Evolutionary conservation across 2,797 vertebrate species (phyloP), one percentile per base, ranked within the genome.

Genomic region (Dendrocincla tyrannina): DNA sequence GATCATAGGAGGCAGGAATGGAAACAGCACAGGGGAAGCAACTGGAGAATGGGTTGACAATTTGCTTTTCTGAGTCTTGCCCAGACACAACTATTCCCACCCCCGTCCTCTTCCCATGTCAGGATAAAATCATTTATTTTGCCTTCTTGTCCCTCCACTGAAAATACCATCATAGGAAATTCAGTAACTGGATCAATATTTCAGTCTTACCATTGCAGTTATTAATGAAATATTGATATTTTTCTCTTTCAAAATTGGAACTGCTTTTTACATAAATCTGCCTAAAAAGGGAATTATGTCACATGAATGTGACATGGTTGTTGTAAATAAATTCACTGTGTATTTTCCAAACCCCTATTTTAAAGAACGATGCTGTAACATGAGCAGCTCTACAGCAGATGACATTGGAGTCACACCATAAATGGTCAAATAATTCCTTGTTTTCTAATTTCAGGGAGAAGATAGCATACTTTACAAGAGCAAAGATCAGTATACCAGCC

Each of bases 381-480:
- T 55, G 42, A 84, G 41, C 46, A 68, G 7, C 15, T 41, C 13
- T 27, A 15, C 49, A 85, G 77, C 30, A 56, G 55, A 42, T 66
- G 24, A 70, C 10, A 7, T 30, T 18, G 33, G 15, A 63, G 22
- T 53, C 47, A 2, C 56, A n/a, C 44, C 58, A 59, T 44, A 79
- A 77, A 55, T 12, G 60, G 13, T 76, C 67, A 24, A 84, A 44
- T 59, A 92, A 37, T 30, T 73, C 37, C 12, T 28, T 28, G 10
- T 62, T 84, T 91, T 47, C 50, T 56, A 3, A 72, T 92, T 91
- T 64, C 55, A 98, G 98, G 98, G 98, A 98, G 98, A 99, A 98
- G 98, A 99, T 99, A 24, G 98, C 98, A 20, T 99, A 98, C 93
- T 99, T 99, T 97, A 99, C 98, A 58, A 97, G 98, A 96, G 98